Conservation (phyloP, 2,888 invertebrate species). For the Drosophila yooni region DNA sequence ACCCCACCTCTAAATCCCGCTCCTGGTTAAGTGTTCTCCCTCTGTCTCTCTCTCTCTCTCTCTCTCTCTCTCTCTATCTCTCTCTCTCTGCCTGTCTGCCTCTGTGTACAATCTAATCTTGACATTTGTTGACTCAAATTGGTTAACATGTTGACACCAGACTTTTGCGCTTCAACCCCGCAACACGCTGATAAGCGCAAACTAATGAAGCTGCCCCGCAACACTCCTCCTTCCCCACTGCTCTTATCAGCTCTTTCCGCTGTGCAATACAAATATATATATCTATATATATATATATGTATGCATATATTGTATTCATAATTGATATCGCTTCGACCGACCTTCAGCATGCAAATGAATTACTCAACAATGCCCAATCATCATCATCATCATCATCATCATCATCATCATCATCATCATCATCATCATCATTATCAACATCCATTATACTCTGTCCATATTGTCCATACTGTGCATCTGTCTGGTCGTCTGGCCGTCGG, state of each 20-base stretch:
- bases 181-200: conserved; percentile 36
- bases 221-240: not conserved
- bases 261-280: not conserved
- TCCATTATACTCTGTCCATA: not conserved
- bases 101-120: conserved; percentile 65
- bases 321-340: conserved; percentile 59
- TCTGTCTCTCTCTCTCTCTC: not conserved
- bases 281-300: not conserved
- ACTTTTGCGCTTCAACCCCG: conserved; percentile 31
- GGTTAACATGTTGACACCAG: conserved; percentile 79
- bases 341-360: conserved; percentile 74
- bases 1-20: not conserved
- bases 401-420: not conserved
- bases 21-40: conserved; percentile 20
- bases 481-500: conserved; percentile 6
- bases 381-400: conserved; percentile 1
- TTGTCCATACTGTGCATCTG: not conserved
- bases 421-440: not conserved
- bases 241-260: conserved; percentile 46
- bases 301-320: conserved; percentile 40
- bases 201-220: conserved; percentile 43
- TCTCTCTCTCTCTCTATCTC: not conserved
- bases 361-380: conserved; percentile 64
- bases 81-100: not conserved
- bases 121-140: conserved; percentile 78